A percentile compares a stretch with the other conserved stretches of the same genome.
These are phyloP conservation scores for Muricea muricata DNA, from an alignment of 92 coral and sea anemone species.

Conservation along the genomic window DNA sequence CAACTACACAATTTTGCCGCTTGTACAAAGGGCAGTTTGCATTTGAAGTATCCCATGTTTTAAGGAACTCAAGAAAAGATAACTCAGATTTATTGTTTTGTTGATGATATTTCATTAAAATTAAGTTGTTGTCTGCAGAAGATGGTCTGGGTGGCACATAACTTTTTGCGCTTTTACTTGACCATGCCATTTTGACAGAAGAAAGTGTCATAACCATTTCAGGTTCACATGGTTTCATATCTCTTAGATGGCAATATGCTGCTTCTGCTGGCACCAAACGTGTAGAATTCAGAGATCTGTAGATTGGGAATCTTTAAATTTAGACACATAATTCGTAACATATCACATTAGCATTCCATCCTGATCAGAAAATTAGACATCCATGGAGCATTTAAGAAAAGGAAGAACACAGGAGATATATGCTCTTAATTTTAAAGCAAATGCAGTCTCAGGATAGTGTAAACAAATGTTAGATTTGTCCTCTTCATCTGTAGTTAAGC, in stretches of 20 bases:
- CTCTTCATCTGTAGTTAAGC: slow-evolving; percentile 14
- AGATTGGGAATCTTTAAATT: slow-evolving; percentile 15
- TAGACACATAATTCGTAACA: not conserved
- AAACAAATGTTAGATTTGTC: not conserved
- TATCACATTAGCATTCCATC: slow-evolving; percentile 12
- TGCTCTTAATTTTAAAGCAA: slow-evolving; percentile 16
- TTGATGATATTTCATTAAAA: not conserved
- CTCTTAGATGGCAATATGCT: slow-evolving; percentile 9
- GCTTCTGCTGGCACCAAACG: not conserved
- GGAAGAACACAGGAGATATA: slow-evolving; percentile 1
- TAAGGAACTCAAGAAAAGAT: not conserved
- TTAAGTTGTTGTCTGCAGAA: not conserved
- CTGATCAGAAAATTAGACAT: slow-evolving; percentile 21
- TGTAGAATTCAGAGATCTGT: not conserved
- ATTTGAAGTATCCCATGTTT: not conserved
- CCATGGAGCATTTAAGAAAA: slow-evolving; percentile 18
- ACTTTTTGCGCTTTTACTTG: not conserved
- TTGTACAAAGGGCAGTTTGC: slow-evolving; percentile 10
- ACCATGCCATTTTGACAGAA: slow-evolving; percentile 19
- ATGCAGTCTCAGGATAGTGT: slow-evolving; percentile 2
- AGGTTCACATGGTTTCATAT: slow-evolving; percentile 7
- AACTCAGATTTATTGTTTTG: not conserved
- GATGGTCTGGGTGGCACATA: slow-evolving; percentile 15
- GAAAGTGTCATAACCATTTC: slow-evolving; percentile 23
- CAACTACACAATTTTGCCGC: not conserved